These are phyloP conservation scores for Petrosia ficiformis DNA, from an alignment of 37 sponge, comb jelly and placozoan species.

Conservation along the genomic window DNA sequence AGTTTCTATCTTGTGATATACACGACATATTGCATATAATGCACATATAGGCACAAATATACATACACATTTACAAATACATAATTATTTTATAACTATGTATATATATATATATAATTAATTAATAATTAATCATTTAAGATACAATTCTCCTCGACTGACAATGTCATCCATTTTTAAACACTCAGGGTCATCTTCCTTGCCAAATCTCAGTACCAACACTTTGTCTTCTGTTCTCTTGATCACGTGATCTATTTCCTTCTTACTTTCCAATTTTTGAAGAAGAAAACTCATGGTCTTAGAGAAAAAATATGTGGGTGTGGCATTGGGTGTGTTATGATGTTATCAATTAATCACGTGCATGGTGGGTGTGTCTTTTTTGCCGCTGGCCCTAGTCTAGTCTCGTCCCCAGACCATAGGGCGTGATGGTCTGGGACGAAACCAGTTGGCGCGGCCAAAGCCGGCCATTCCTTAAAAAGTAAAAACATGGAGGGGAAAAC, in stretches of 20 bases:
- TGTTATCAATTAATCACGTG: not conserved
- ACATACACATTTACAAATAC: not conserved
- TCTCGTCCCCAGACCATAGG: not conserved
- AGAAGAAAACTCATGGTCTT: not conserved
- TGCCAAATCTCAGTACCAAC: conserved; percentile 83
- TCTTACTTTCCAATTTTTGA: conserved; percentile 48
- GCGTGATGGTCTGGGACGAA: too few relatives aligned
- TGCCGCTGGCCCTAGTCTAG: not conserved
- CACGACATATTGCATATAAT: not conserved
- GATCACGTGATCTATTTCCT: conserved; percentile 77
- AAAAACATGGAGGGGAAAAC: too few relatives aligned
- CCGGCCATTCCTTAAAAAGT: too few relatives aligned
- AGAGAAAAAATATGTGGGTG: too few relatives aligned
- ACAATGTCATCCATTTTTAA: conserved; percentile 89
- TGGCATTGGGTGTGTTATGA: too few relatives aligned
- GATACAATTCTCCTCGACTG: conserved; percentile 18
- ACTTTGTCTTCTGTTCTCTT: conserved; percentile 83
- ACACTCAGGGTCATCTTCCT: conserved; percentile 65
- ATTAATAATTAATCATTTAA: not conserved
- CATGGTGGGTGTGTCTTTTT: not conserved
- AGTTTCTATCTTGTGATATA: not conserved
- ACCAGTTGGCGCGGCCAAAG: too few relatives aligned
- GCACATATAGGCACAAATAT: not conserved
- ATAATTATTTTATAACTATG: not conserved
- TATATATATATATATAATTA: not conserved